Evolutionary conservation across 2,888 invertebrate species (phyloP), one percentile per base, ranked within the genome.

Genomic region (Stenchaetothrips biformis): DNA sequence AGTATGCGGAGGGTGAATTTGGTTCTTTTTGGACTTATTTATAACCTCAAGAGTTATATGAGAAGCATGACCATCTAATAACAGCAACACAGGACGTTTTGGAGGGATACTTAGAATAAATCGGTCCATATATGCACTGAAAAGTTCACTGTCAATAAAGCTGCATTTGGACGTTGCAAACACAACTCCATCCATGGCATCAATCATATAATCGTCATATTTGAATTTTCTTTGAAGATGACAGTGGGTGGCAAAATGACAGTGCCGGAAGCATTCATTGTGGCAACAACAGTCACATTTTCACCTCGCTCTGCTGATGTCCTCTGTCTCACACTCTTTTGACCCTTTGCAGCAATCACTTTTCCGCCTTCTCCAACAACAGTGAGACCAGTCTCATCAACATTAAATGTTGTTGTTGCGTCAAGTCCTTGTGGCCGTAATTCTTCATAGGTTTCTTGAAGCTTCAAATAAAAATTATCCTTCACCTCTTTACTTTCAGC

Each of bases 1-100:
- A 82, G 84, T 84, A 80, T 87, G 86, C 7, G 85, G 86, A 27
- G 86, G 86, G 48, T 85, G 82, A 78, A 87, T 84, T 11, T 86
- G 85, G 83, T 85, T 84, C 78, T 85, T 84, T 82, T 84, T 84
- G 67, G 84, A 84, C 84, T 83, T 83, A 81, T 84, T 81, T 47
- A 84, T 81, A 48, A 81, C 83, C 67, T 79, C 80, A 9, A 83
- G n/a, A 21, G 80, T 81, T 27, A 82, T 78, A 80, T 83, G 84
- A 74, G 77, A 79, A 18, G 82, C 81, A 53, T 82, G 83, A 67
- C 82, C 83, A 80, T 83, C 83, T n/a, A 82, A 18, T 27, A 83
- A 77, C 9, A 83, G 47, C 6, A 83, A n/a, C 7, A 74, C 18
- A 49, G 62, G 80, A n/a, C 80, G 62, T 13, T 81, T 79, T 7